Evolutionary conservation across 2,113 vertebrate species (phyloP).

Genomic region (Lutjanus erythropterus): DNA sequence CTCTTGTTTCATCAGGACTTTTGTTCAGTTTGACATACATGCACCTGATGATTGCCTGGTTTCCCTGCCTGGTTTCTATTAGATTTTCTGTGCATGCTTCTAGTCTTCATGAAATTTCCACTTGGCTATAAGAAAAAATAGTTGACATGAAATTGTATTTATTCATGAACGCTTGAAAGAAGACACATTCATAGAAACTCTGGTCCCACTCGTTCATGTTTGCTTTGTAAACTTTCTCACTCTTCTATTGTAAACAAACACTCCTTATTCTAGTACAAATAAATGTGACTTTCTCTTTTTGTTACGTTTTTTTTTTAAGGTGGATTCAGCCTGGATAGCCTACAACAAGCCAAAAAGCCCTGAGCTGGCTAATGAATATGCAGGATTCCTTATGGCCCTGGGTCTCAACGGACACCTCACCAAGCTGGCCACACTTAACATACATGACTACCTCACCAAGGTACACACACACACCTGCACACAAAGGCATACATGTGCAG

Average conservation of each 20-base stretch:
- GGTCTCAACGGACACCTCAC: slow-evolving; percentile 97
- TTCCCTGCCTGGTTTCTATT: not conserved
- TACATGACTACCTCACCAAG: slow-evolving; percentile 98
- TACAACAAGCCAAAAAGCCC: slow-evolving; percentile 98
- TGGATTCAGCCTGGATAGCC: slow-evolving; percentile 98
- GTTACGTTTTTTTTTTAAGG: slow-evolving; percentile 71
- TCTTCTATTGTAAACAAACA: not conserved
- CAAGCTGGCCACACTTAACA: slow-evolving; percentile 96
- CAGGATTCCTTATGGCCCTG: slow-evolving; percentile 97
- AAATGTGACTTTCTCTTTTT: not conserved
- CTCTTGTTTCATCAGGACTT: not conserved
- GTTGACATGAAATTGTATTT: not conserved
- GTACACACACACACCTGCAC: slow-evolving; percentile 76
- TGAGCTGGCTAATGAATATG: slow-evolving; percentile 95
- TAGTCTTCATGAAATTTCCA: not conserved
- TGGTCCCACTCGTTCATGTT: not conserved
- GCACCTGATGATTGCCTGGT: not conserved
- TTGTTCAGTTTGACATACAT: not conserved
- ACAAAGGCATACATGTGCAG: not conserved
- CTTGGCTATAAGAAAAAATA: not conserved
- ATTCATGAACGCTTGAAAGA: not conserved
- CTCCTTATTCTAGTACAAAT: not conserved
- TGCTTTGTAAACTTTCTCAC: not conserved
- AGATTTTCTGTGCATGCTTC: too few relatives aligned
- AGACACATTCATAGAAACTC: not conserved